Percentiles rank a stretch among this genome's conserved stretches.
Evolutionary conservation across 2,797 vertebrate species (phyloP).

Genomic region (Phalanger gymnotis): DNA sequence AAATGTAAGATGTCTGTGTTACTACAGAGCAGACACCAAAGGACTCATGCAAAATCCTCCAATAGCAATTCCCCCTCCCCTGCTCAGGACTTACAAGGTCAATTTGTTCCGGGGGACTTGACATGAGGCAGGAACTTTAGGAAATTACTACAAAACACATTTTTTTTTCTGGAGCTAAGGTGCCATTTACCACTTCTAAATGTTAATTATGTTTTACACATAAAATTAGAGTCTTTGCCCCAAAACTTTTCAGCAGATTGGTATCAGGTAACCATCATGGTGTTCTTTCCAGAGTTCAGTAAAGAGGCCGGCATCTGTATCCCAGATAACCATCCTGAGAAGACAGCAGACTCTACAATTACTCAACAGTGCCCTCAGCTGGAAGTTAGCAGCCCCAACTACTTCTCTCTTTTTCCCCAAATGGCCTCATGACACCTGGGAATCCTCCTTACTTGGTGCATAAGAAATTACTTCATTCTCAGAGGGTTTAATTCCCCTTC

Average conservation of each 20-base stretch:
- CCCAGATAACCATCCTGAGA: not conserved
- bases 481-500: not conserved
- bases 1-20: conserved; percentile 49
- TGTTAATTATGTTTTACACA: conserved; percentile 61
- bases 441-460: not conserved
- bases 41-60: not conserved
- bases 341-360: not conserved
- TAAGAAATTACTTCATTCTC: not conserved
- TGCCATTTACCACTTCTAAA: conserved; percentile 54
- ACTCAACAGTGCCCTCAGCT: not conserved
- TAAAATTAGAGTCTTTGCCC: conserved; percentile 53
- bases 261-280: conserved; percentile 54
- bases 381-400: not conserved
- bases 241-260: conserved; percentile 57
- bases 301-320: not conserved
- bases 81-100: conserved; percentile 15
- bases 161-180: conserved; percentile 64
- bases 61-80: not conserved
- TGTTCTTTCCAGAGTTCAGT: conserved; percentile 8
- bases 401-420: not conserved
- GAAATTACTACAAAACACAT: conserved; percentile 62
- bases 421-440: not conserved
- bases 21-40: not conserved
- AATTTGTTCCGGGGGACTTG: conserved; percentile 66
- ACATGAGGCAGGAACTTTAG: conserved; percentile 47